A percentile compares a stretch with the other conserved stretches of the same genome.
Conservation (phyloP, 2,888 invertebrate genomes). For the Melinopterus prodromus region DNA sequence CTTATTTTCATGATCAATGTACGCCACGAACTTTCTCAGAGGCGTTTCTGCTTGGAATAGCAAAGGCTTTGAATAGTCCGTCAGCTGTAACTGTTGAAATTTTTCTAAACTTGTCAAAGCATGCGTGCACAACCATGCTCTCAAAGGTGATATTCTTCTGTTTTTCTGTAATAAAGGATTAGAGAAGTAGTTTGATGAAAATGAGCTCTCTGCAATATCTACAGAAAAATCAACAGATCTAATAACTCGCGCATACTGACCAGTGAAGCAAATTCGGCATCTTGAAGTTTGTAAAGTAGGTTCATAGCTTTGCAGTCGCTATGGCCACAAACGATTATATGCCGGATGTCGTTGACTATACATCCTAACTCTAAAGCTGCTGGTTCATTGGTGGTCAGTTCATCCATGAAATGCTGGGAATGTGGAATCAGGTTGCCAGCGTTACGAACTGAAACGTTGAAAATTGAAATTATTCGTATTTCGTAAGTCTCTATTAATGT, state of each 20-base stretch:
- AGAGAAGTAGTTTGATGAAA: background rate
- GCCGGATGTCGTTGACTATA: slow-evolving; percentile 87
- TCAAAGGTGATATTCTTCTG: slow-evolving; percentile 84
- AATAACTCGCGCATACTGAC: no score
- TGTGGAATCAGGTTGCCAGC: slow-evolving; percentile 96
- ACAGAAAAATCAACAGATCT: no score
- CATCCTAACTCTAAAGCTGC: slow-evolving; percentile 96
- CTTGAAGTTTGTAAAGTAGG: slow-evolving; percentile 82
- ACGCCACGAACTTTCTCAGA: slow-evolving; percentile 87
- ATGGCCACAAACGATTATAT: slow-evolving; percentile 96
- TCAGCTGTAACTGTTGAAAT: slow-evolving; percentile 75
- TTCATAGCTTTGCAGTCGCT: slow-evolving; percentile 99
- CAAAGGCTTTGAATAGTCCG: slow-evolving; percentile 75
- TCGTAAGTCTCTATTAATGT: background rate
- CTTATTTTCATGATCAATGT: slow-evolving; percentile 91
- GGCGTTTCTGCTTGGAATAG: slow-evolving; percentile 88
- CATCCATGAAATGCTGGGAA: slow-evolving; percentile 85
- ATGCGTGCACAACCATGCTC: slow-evolving; percentile 92
- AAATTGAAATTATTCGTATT: background rate
- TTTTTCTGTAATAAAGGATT: slow-evolving; percentile 66
- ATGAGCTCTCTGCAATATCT: background rate
- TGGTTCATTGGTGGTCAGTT: slow-evolving; percentile 92
- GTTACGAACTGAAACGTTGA: slow-evolving; percentile 79
- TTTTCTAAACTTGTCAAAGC: slow-evolving; percentile 83
- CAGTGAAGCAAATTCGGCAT: slow-evolving; percentile 77